Base-by-base conservation (phyloP, 2,797 vertebrate species). In the Megaceryle alcyon region DNA sequence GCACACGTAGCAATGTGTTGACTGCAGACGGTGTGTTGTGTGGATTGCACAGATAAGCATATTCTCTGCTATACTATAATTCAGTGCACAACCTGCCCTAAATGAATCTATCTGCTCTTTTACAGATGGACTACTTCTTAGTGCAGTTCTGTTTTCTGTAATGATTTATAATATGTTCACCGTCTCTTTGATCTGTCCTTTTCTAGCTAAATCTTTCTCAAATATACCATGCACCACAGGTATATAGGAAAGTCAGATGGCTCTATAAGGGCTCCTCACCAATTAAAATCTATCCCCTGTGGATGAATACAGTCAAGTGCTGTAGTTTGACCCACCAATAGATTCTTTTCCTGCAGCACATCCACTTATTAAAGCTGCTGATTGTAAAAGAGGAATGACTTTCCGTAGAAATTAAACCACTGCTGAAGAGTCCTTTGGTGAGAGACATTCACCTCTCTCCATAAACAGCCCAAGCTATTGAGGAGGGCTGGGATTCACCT, bases 271-370 rank as follows among this genome's bases (percentile, higher is more conserved):
- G 81, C 71, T 96, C 44, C 83, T 92, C 49, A 94, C 86, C 93
- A 97, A 96, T 96, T 97, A 96, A 95, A 96, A 96, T 80, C 71
- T 94, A 80, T 90, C 72, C 75, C 69, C 86, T 86, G 81, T 83
- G 61, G 92, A 90, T 87, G 76, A 83, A 77, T 93, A 86, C 37
- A 87, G 92, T 65, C 86, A 81, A 87, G 35, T 85, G 54, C 61
- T 91, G 29, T 33, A 81, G 78, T 95, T 56, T 95, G 93, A 95
- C 83, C 93, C 69, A 85, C 78, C 68, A 69, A 87, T 72, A 89
- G 29, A 78, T 96, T 86, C 41, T 78, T 94, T 89, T 96, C 65
- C 89, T 86, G 66, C 65, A 87, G 88, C 64, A 95, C 33, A 63
- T 73, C 22, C 86, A 92, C 76, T 92, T 89, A 75, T 75, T 94